phyloP scores from a whole-genome alignment of 1,140 invertebrate species.

The Hycleus phaleratus region DNA sequence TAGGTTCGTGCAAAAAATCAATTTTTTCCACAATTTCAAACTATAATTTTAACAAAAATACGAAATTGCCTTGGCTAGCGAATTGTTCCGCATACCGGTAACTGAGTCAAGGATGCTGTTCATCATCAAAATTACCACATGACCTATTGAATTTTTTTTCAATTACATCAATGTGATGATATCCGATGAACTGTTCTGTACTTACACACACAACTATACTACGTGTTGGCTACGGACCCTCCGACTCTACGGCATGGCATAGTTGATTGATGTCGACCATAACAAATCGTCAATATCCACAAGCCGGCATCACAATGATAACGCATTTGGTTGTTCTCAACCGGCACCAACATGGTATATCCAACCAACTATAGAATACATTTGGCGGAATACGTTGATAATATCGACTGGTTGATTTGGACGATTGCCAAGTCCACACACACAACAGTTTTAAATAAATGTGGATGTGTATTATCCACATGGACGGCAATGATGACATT shows the following conservation, averaged over 20 bases:
- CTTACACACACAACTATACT: conserved; percentile 1
- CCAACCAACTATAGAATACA: conserved; percentile 2
- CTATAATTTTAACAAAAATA: too few relatives aligned
- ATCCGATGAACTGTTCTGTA: conserved; percentile 16
- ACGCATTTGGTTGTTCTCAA: conserved; percentile 5
- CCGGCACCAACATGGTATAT: conserved; percentile 20
- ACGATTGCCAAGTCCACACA: conserved; percentile 13
- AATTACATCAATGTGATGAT: not conserved
- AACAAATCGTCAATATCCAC: not conserved
- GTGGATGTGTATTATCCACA: conserved; percentile 5
- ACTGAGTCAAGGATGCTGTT: conserved; percentile 7
- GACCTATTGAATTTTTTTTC: too few relatives aligned
- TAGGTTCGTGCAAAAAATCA: too few relatives aligned
- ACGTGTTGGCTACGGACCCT: conserved; percentile 25
- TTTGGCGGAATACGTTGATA: not conserved
- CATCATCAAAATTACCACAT: too few relatives aligned
- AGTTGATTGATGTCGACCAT: conserved; percentile 14
- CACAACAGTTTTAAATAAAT: conserved; percentile 6
- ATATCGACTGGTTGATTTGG: not conserved
- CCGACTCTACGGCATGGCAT: conserved; percentile 23
- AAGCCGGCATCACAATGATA: not conserved
- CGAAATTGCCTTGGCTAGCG: too few relatives aligned
- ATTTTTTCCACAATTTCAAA: too few relatives aligned
- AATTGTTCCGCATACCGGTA: conserved; percentile 10
- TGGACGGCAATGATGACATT: conserved; percentile 3